Conservation (phyloP, 2,888 invertebrate genomes). For the Yponomeuta evonymella region DNA sequence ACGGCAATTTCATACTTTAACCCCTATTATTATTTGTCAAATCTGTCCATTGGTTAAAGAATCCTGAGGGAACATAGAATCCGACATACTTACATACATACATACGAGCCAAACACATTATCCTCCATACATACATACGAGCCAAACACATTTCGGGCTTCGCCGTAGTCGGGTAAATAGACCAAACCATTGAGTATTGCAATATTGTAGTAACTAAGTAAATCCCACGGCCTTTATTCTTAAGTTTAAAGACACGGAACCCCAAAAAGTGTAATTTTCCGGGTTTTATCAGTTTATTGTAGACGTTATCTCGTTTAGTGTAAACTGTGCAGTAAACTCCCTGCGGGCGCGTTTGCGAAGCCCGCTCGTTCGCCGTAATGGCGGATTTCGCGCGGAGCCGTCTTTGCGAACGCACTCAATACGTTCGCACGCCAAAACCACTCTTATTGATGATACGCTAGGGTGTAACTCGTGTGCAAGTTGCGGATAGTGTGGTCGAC, state of each 20-base stretch:
- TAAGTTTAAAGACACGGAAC: not conserved
- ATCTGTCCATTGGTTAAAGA: too few relatives aligned
- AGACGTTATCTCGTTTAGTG: slow-evolving; percentile 22
- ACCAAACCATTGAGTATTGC: too few relatives aligned
- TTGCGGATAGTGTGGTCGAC: not conserved
- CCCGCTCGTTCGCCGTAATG: slow-evolving; percentile 23
- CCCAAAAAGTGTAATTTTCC: not conserved
- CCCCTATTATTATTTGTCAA: too few relatives aligned
- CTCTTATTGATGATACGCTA: not conserved
- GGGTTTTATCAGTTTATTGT: slow-evolving; percentile 12
- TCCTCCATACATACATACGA: too few relatives aligned
- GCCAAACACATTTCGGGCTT: too few relatives aligned
- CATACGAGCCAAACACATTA: too few relatives aligned
- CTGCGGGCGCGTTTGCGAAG: slow-evolving; percentile 29
- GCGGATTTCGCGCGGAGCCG: slow-evolving; percentile 21
- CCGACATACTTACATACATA: too few relatives aligned
- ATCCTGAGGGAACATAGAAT: too few relatives aligned
- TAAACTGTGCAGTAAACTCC: slow-evolving; percentile 34
- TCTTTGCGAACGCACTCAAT: slow-evolving; percentile 20
- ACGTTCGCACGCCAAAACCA: not conserved
- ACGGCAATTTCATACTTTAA: too few relatives aligned
- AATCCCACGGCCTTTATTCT: too few relatives aligned
- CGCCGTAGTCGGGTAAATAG: too few relatives aligned
- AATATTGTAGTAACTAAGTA: too few relatives aligned
- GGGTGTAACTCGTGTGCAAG: not conserved